Percentiles rank a stretch among this genome's conserved stretches.
Conservation (phyloP, 1,140 invertebrate species). For the roundworm (Caenorhabditis elegans) region WBcel235 BX284604.4:5654001-5654500, state of each 20-base stretch:
- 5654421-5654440: conserved; percentile 4
- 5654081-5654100: conserved; percentile 45
- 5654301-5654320: not conserved
- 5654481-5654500: no score
- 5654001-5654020: not conserved
- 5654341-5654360: conserved; percentile 48
- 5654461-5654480: no score
- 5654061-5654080: conserved; percentile 27
- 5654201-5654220: not conserved
- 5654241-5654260: conserved; percentile 22
- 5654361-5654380: not conserved
- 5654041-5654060: not conserved
- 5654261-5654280: not conserved
- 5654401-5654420: not conserved
- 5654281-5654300: not conserved
- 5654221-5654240: not conserved
- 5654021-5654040: not conserved
- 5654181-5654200: not conserved
- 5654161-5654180: not conserved
- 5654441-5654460: not conserved
- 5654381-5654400: not conserved
- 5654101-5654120: conserved; percentile 45
- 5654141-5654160: not conserved
- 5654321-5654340: conserved; percentile 43
- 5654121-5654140: conserved; percentile 45